phyloP scores from a whole-genome alignment of 2,888 invertebrate genomes.

The Epirrhoe alternata region DNA sequence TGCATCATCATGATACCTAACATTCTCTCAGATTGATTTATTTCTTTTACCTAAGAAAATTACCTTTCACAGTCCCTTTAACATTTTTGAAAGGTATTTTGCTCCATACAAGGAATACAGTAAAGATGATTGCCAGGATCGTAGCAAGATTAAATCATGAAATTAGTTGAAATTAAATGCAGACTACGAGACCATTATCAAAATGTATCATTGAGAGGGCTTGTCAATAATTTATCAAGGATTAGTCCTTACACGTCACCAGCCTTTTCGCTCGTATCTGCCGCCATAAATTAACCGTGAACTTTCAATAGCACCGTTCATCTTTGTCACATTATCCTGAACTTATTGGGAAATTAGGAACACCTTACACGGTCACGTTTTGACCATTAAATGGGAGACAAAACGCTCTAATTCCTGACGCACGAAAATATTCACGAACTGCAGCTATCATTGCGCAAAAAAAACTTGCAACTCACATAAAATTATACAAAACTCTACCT shows the following conservation, averaged over 20 bases:
- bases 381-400: conserved; percentile 81
- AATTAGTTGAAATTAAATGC: too few relatives aligned
- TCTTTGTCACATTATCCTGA: conserved; percentile 75
- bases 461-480: conserved; percentile 52
- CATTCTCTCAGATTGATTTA: too few relatives aligned
- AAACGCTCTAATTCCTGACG: conserved; percentile 81
- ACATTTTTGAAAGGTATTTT: too few relatives aligned
- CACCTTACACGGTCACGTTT: conserved; percentile 79
- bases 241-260: conserved; percentile 47
- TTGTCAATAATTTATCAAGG: conserved; percentile 51
- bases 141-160: too few relatives aligned
- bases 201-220: conserved; percentile 1
- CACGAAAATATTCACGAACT: conserved; percentile 80
- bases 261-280: conserved; percentile 53
- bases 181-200: background rate
- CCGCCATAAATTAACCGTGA: conserved; percentile 69
- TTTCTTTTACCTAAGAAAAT: too few relatives aligned
- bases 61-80: too few relatives aligned
- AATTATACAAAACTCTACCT: conserved; percentile 43
- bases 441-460: conserved; percentile 83
- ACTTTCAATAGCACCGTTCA: conserved; percentile 65
- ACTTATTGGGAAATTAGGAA: conserved; percentile 77
- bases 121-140: too few relatives aligned
- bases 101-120: too few relatives aligned
- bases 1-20: background rate